phyloP scores from a whole-genome alignment of 1,140 invertebrate genomes.

The Dysdera silvatica region DNA sequence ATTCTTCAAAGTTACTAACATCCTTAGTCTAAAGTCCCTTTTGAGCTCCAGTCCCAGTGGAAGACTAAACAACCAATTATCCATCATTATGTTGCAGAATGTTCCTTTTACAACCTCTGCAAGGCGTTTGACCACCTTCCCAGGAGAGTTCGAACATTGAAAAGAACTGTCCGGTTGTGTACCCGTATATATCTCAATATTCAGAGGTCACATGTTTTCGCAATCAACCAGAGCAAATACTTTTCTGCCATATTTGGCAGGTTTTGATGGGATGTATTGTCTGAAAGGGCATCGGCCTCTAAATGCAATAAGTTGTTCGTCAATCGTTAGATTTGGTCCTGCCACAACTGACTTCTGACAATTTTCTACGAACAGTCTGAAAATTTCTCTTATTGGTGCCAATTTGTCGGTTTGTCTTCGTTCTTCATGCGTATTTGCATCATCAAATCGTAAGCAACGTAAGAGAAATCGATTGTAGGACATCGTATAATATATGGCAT shows the following conservation, averaged over 20 bases:
- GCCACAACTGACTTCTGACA: slow-evolving; percentile 13
- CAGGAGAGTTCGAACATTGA: too few relatives aligned
- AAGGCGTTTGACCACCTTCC: background rate
- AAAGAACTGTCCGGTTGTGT: slow-evolving; percentile 24
- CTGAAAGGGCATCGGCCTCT: slow-evolving; percentile 47
- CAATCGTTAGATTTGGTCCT: slow-evolving; percentile 32
- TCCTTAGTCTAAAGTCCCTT: too few relatives aligned
- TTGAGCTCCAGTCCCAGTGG: too few relatives aligned
- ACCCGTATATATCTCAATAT: slow-evolving; percentile 30
- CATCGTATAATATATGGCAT: too few relatives aligned
- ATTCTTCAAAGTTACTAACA: too few relatives aligned
- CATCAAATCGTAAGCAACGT: slow-evolving; percentile 6
- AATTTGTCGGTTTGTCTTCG: slow-evolving; percentile 12
- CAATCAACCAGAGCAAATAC: slow-evolving; percentile 31
- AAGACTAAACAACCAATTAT: too few relatives aligned
- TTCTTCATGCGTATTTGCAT: background rate
- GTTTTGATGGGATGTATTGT: slow-evolving; percentile 48
- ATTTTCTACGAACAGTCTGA: slow-evolving; percentile 24
- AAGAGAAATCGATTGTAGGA: too few relatives aligned
- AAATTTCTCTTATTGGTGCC: slow-evolving; percentile 24
- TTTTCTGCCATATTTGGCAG: slow-evolving; percentile 47
- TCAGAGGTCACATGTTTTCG: slow-evolving; percentile 9
- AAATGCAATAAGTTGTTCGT: slow-evolving; percentile 48
- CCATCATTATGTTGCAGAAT: too few relatives aligned
- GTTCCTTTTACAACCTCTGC: slow-evolving; percentile 11